Evolutionary conservation across 2,797 vertebrate genomes (phyloP).

Genomic region (Pangasius larnaudii): DNA sequence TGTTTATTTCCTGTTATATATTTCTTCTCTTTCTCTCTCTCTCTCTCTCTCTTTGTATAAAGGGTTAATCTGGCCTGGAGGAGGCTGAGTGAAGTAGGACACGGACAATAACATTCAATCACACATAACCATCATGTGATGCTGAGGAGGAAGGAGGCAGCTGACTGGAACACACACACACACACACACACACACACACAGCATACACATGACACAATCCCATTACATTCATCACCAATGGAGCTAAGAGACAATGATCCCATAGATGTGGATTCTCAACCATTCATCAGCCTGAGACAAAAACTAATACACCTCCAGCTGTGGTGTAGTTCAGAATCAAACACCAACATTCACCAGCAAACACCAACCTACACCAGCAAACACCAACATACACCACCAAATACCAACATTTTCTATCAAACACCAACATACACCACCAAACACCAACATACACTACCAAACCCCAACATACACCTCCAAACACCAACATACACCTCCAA

Average conservation of each 20-base stretch:
- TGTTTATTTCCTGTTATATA: background rate
- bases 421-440: background rate
- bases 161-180: constrained; percentile 65
- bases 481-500: background rate
- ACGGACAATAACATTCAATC: constrained; percentile 78
- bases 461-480: background rate
- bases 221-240: constrained; percentile 4
- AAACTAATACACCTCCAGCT: background rate
- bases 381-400: background rate
- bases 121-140: constrained; percentile 78
- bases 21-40: background rate
- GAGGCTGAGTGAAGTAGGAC: constrained; percentile 70
- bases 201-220: constrained; percentile 21
- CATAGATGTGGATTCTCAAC: background rate
- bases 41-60: constrained; percentile 27
- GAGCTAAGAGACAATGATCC: background rate
- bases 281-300: background rate
- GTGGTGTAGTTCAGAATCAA: background rate
- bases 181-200: background rate
- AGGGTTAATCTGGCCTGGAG: constrained; percentile 62
- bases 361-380: background rate
- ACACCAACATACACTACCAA: background rate
- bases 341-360: background rate
- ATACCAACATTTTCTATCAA: background rate
- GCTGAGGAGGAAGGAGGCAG: constrained; percentile 73